phyloP scores from a whole-genome alignment of 2,113 vertebrate genomes.

The Varanus salvator region DNA sequence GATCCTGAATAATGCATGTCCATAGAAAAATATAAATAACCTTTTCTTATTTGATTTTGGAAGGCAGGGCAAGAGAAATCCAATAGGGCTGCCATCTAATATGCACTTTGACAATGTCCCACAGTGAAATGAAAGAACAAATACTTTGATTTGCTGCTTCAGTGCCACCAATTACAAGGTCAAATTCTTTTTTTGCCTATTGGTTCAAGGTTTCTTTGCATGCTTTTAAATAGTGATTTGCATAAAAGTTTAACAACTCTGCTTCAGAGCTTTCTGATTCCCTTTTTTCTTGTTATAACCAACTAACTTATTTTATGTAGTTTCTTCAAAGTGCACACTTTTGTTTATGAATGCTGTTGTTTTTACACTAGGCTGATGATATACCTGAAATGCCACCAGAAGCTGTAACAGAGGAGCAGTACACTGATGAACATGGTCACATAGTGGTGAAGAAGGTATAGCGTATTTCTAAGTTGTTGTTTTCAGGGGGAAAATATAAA shows the following conservation, averaged over 20 bases:
- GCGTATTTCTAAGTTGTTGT: neutral
- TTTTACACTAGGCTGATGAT: constrained; percentile 82
- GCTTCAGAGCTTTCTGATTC: neutral
- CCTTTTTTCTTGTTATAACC: constrained; percentile 39
- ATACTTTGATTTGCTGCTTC: constrained; percentile 35
- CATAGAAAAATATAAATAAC: neutral
- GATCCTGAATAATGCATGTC: constrained; percentile 41
- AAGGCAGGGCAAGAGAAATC: neutral
- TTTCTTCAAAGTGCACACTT: neutral
- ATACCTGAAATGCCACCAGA: constrained; percentile 89
- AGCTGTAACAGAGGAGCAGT: constrained; percentile 92
- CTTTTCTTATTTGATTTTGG: neutral
- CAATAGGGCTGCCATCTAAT: neutral
- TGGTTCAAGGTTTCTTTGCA: constrained; percentile 48
- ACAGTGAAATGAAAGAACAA: neutral
- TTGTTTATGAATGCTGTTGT: constrained; percentile 31
- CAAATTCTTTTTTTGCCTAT: constrained; percentile 22
- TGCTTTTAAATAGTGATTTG: constrained; percentile 40
- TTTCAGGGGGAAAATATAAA: neutral
- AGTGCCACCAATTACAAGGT: fast-evolving
- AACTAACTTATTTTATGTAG: neutral
- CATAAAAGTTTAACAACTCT: constrained; percentile 16
- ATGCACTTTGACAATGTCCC: neutral
- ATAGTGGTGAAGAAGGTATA: constrained; percentile 92
- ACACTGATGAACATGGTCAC: constrained; percentile 91